A percentile compares a stretch with the other conserved stretches of the same genome.
Conservation (phyloP, 2,797 vertebrate species). For the Melanotaenia pygmaea region DNA sequence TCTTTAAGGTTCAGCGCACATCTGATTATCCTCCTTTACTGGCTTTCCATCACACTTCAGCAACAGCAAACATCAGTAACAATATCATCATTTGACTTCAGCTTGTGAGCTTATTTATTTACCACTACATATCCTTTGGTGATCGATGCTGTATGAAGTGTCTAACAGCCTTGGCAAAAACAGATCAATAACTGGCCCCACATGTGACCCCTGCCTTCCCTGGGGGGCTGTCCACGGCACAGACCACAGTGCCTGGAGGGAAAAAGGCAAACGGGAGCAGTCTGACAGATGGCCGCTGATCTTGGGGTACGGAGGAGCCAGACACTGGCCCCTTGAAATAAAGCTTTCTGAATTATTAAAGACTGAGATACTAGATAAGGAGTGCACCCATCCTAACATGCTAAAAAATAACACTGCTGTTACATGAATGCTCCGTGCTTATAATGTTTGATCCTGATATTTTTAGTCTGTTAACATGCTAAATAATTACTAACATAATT, state of each 20-base stretch:
- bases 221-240: constrained; percentile 20
- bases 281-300: constrained; percentile 79
- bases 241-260: constrained; percentile 41
- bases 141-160: constrained; percentile 20
- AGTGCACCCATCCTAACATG: background rate
- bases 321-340: constrained; percentile 28
- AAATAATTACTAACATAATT: background rate
- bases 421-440: background rate
- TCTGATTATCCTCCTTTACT: constrained; percentile 42
- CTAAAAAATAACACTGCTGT: background rate
- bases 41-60: constrained; percentile 3
- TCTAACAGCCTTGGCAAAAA: constrained; percentile 37
- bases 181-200: constrained; percentile 64
- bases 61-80: background rate
- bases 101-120: constrained; percentile 17
- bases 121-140: background rate
- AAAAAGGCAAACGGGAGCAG: constrained; percentile 27
- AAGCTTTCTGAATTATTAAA: constrained; percentile 64
- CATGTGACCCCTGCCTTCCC: constrained; percentile 50
- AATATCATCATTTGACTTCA: constrained; percentile 5
- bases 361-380: constrained; percentile 14
- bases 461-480: background rate
- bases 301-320: constrained; percentile 54
- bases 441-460: background rate
- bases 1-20: constrained; percentile 24